Evolutionary conservation across 1,140 invertebrate genomes (phyloP).

Genomic region (Monomorium pharaonis): DNA sequence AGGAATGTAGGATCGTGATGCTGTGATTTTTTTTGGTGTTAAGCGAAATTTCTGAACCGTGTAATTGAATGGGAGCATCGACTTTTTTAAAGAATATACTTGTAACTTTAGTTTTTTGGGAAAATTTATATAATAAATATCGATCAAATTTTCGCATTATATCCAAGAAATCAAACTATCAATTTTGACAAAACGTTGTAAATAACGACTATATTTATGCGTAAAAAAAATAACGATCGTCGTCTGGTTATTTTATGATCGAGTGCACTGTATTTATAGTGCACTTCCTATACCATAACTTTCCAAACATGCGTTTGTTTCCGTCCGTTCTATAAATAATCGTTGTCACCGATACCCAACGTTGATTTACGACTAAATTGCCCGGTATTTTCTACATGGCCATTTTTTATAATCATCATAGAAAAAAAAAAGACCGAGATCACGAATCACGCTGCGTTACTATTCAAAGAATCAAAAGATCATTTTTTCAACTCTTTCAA

Average conservation of each 20-base stretch:
- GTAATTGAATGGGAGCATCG: too few relatives aligned
- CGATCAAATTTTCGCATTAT: not conserved
- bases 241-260: conserved; percentile 50
- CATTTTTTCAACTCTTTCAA: conserved; percentile 9
- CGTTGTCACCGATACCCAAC: conserved; percentile 48
- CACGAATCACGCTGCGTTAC: not conserved
- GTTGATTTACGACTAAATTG: conserved; percentile 53
- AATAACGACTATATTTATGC: not conserved
- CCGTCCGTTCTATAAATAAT: conserved; percentile 48
- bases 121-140: not conserved
- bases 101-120: not conserved
- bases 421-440: conserved; percentile 18
- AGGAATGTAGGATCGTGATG: not conserved
- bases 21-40: not conserved
- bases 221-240: conserved; percentile 17
- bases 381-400: conserved; percentile 11
- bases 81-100: not conserved
- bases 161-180: not conserved
- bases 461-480: not conserved
- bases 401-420: conserved; percentile 38
- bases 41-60: not conserved
- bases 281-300: conserved; percentile 35
- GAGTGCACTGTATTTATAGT: conserved; percentile 26
- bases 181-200: conserved; percentile 14
- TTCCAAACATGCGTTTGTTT: conserved; percentile 38